These are phyloP conservation scores for Seriola rivoliana DNA, from an alignment of 2,113 vertebrate genomes.

Conservation along the genomic window DNA sequence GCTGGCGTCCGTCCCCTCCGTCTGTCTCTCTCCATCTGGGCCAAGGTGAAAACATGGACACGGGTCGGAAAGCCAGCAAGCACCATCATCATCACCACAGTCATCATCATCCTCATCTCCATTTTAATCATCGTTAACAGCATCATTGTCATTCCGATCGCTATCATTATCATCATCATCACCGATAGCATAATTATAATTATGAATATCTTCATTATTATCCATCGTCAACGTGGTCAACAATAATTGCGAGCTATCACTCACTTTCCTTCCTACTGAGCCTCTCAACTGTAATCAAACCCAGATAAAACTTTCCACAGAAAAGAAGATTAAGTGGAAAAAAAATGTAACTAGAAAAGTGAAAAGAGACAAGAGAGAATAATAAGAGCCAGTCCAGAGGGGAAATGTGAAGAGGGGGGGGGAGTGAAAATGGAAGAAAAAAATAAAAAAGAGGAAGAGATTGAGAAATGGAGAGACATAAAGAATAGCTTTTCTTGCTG, in stretches of 20 bases:
- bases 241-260: constrained; percentile 34
- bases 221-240: constrained; percentile 42
- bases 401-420: constrained; percentile 21
- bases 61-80: constrained; percentile 42
- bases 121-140: constrained; percentile 47
- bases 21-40: constrained; percentile 91
- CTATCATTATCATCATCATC: constrained; percentile 28
- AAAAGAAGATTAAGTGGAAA: constrained; percentile 45
- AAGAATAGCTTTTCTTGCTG: constrained; percentile 57
- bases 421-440: neutral
- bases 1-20: constrained; percentile 87
- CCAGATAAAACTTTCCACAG: constrained; percentile 48
- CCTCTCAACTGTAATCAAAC: constrained; percentile 39
- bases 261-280: constrained; percentile 13
- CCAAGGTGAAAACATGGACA: constrained; percentile 59
- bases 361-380: constrained; percentile 40
- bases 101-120: constrained; percentile 17
- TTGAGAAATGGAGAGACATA: constrained; percentile 38
- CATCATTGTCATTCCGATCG: constrained; percentile 51
- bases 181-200: constrained; percentile 34
- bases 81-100: constrained; percentile 9
- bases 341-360: constrained; percentile 50
- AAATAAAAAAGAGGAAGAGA: neutral
- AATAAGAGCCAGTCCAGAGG: constrained; percentile 33
- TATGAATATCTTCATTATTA: constrained; percentile 38